Evolutionary conservation across 2,888 invertebrate genomes (phyloP), one percentile per base, ranked within the genome.

Genomic region (Sesia bembeciformis): DNA sequence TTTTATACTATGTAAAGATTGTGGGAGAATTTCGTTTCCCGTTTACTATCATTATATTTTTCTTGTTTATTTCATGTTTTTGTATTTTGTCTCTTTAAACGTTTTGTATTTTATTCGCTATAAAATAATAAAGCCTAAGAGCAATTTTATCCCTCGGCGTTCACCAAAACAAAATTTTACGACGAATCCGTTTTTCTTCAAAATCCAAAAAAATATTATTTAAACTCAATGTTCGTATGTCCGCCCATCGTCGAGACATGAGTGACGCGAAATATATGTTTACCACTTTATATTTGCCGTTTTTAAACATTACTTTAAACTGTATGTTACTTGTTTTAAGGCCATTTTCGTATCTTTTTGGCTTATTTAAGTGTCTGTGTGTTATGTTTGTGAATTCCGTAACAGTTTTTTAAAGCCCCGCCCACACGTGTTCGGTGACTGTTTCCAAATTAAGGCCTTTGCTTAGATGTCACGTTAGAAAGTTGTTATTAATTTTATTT

Each of bases 391-490:
- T 56, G 51, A 55, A 52, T 59, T 63, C 54, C 61, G 39, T 43
- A 60, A 64, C 61, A 66, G 66, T 71, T 77, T 74, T 67, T 68
- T 65, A 62, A 58, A 59, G 58, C 62, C 57, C 70, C 78, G 79
- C 81, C 80, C 60, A 58, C 68, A 70, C 66, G 66, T 61, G 65
- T 61, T 64, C 65, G 65, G 66, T 64, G 64, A 68, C 67, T 57
- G 64, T 61, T 60, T 62, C 62, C 63, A 78, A 81, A 83, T 81
- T 75, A 75, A 70, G 61, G 70, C 70, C 67, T 81, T 73, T 60
- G 71, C 65, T 76, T 81, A 74, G 70, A 79, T 81, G 81, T 81
- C 81, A 77, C 70, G 72, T 57, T 70, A 68, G 71, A 75, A 78
- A 76, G 74, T 70, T 63, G 63, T 74, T 74, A 76, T 78, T 76